Conservation (phyloP, 2,113 vertebrate genomes). For the Dromiciops gliroides region DNA sequence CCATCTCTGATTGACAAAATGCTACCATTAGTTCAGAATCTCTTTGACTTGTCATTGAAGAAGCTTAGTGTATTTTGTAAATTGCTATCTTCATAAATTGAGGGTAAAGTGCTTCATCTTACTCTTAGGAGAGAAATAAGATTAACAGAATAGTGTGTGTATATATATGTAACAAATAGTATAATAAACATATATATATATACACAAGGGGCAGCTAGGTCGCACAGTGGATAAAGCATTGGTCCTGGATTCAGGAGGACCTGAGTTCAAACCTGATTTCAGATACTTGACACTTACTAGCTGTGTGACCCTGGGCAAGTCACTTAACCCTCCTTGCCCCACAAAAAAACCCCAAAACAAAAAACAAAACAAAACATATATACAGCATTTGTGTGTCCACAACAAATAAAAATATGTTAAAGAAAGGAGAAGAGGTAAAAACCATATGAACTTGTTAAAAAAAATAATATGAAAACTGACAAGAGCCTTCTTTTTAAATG, state of each 20-base stretch:
- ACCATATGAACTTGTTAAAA: constrained; percentile 69
- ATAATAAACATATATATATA: constrained; percentile 20
- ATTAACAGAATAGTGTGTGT: constrained; percentile 55
- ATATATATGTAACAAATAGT: constrained; percentile 47
- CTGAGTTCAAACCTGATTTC: too few species aligned
- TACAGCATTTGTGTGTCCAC: constrained; percentile 69
- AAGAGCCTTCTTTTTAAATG: constrained; percentile 68
- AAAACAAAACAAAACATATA: too few species aligned
- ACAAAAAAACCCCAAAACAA: too few species aligned
- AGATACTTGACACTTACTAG: too few species aligned
- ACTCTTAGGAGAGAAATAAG: constrained; percentile 64
- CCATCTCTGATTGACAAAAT: background rate
- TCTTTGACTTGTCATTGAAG: too few species aligned
- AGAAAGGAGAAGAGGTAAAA: constrained; percentile 77
- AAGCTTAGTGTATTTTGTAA: constrained; percentile 17
- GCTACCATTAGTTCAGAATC: background rate
- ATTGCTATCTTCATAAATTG: constrained; percentile 54
- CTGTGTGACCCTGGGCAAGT: too few species aligned
- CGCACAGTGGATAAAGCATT: too few species aligned
- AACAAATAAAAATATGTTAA: constrained; percentile 31
- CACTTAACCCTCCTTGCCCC: too few species aligned
- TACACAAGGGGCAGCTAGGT: too few species aligned
- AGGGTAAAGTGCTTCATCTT: constrained; percentile 59
- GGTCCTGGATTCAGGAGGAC: too few species aligned
- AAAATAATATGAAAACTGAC: constrained; percentile 56